phyloP scores from a whole-genome alignment of 2,797 vertebrate species.

The Micromesistius poutassou region DNA sequence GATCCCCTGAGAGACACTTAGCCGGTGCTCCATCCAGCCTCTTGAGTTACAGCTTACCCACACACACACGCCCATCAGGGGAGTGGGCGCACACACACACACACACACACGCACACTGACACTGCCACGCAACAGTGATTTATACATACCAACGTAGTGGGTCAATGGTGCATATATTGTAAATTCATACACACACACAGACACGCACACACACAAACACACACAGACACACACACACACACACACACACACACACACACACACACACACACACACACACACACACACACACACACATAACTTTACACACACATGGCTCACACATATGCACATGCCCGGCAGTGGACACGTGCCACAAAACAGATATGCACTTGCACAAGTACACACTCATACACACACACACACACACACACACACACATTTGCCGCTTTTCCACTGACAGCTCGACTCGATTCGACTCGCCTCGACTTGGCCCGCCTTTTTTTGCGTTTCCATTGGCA shows the following conservation, averaged over 20 bases:
- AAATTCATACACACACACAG: not conserved
- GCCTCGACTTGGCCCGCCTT: too few species aligned
- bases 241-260: too few species aligned
- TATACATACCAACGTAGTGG: not conserved
- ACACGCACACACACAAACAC: too few species aligned
- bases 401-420: too few species aligned
- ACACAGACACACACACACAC: too few species aligned
- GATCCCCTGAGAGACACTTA: slow-evolving; percentile 71
- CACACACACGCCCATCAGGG: slow-evolving; percentile 14
- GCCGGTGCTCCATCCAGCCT: slow-evolving; percentile 63
- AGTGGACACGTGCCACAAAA: not conserved
- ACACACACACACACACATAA: too few species aligned
- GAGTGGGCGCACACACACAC: not conserved
- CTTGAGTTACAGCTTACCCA: slow-evolving; percentile 64
- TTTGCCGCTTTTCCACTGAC: too few species aligned
- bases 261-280: too few species aligned
- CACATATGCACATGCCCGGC: not conserved
- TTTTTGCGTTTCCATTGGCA: too few species aligned
- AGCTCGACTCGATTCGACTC: too few species aligned
- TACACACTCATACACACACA: not conserved
- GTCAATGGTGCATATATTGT: not conserved
- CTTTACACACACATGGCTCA: too few species aligned
- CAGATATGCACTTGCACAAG: not conserved
- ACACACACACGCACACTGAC: not conserved
- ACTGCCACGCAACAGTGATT: not conserved